Percentiles rank a stretch among this genome's conserved stretches.
phyloP scores from a whole-genome alignment of 2,113 vertebrate species.

The Elephantulus edwardii region DNA sequence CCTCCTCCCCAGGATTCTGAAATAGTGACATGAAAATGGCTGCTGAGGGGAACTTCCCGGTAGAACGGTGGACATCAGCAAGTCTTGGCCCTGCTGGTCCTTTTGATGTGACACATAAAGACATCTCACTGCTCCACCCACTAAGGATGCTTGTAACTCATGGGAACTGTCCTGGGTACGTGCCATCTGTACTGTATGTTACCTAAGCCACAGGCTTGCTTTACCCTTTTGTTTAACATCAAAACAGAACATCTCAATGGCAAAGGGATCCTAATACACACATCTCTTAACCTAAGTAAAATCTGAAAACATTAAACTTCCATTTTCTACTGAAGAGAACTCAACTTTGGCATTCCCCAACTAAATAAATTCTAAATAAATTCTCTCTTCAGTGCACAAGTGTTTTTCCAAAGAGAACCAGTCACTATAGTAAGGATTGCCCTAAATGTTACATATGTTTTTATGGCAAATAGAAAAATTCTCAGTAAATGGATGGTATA shows the following conservation, averaged over 20 bases:
- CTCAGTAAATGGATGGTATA: not conserved
- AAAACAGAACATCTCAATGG: too few species aligned
- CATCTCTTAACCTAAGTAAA: conserved; percentile 43
- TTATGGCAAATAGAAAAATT: conserved; percentile 38
- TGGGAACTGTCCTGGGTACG: not conserved
- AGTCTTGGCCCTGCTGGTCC: too few species aligned
- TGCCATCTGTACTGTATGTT: not conserved
- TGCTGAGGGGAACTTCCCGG: too few species aligned
- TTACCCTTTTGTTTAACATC: too few species aligned
- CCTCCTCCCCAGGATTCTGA: too few species aligned
- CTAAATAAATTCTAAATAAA: too few species aligned
- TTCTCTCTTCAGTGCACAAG: not conserved
- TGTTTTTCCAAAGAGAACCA: conserved; percentile 30
- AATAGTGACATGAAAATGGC: too few species aligned
- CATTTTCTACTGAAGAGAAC: conserved; percentile 8
- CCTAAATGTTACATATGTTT: conserved; percentile 7
- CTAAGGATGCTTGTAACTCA: not conserved
- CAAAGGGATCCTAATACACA: not conserved
- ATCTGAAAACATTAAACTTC: not conserved
- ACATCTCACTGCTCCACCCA: not conserved
- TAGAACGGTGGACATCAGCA: too few species aligned
- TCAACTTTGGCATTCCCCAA: not conserved
- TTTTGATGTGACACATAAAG: too few species aligned
- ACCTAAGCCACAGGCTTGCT: too few species aligned
- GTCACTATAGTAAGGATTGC: not conserved